Base-by-base conservation (phyloP, 35 echinoderm and acorn worm genomes). In the Stichopus chloronotus region DNA sequence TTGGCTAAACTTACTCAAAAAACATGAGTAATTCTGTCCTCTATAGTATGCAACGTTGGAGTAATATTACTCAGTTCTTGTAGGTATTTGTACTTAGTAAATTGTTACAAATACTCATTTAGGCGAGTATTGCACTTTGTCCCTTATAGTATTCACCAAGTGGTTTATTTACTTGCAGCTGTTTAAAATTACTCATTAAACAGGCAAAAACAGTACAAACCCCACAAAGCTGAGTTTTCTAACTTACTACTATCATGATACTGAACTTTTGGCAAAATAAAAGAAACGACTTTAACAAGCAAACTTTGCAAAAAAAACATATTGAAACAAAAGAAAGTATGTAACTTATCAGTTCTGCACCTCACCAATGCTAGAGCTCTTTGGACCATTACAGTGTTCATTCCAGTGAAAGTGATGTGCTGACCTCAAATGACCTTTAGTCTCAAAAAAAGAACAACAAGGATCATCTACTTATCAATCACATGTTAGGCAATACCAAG, bases 111-210 rank as follows among this genome's bases (percentile, higher is more conserved):
- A 83, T 83, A 83, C 24, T 83, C 79, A 52, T 83, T 83, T 83
- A 13, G 24, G 8, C 23, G 43, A 83, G 79, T 83, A 53, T 80
- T 80, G 9, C 78, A 25, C 11, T 25, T 24, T 22, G 52, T 80
- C 0, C 78, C 6, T 80, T 80, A 80, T 80, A 80, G 78, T 80
- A 80, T 80, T 80, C 78, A 80, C 78, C 52, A 80, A 80, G 78
- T 80, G 78, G 22, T 80, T 80, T 25, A 80, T 80, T 80, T 80
- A 80, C 78, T 80, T 21, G 21, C 7, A 16, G 11, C 11, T 80
- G 21, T 30, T 80, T 24, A 80, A 80, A 17, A 24, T 80, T 25
- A 24, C 52, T 53, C 21, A 24, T 72, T 16, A 80, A 11, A 80
- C 5, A 80, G 52, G 10, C 19, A 17, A 80, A 80, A 80, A 80